These are phyloP conservation scores for Tenrec ecaudatus DNA, from an alignment of 2,113 vertebrate species.

Conservation along the genomic window DNA sequence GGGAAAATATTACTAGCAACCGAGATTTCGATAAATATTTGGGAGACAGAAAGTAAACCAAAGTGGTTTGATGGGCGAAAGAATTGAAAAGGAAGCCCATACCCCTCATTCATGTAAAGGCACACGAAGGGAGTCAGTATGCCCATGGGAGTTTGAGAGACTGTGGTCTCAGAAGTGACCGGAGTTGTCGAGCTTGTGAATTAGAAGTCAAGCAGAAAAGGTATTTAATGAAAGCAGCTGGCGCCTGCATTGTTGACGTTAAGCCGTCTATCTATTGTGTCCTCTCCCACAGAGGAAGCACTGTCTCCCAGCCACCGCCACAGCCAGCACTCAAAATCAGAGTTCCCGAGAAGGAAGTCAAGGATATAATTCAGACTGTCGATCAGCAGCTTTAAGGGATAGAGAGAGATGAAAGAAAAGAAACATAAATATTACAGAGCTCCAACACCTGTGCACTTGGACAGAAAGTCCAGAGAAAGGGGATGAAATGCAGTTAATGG, in stretches of 20 bases:
- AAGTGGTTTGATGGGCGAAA: neutral
- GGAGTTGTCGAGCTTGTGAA: neutral
- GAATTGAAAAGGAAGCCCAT: neutral
- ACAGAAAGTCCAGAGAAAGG: neutral
- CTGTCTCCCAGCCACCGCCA: neutral
- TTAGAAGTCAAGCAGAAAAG: neutral
- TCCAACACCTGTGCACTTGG: neutral
- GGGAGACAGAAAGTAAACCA: neutral
- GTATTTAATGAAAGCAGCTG: neutral
- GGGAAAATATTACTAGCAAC: neutral
- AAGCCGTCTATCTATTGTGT: neutral
- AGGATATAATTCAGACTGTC: neutral
- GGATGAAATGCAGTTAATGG: neutral
- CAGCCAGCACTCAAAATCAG: neutral
- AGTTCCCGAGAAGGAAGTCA: slow-evolving; percentile 22
- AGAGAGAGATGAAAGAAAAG: slow-evolving; percentile 6
- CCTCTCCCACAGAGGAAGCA: neutral
- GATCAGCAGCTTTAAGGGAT: neutral
- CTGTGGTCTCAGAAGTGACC: neutral
- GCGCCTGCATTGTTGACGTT: neutral
- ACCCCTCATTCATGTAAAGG: neutral
- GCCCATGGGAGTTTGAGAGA: neutral
- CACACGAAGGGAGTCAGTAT: neutral
- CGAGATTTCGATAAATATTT: slow-evolving; percentile 1
- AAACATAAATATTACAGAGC: neutral